Evolutionary conservation across 2,888 invertebrate species (phyloP), one percentile per base, ranked within the genome.

Genomic region (Nycteola revayana): DNA sequence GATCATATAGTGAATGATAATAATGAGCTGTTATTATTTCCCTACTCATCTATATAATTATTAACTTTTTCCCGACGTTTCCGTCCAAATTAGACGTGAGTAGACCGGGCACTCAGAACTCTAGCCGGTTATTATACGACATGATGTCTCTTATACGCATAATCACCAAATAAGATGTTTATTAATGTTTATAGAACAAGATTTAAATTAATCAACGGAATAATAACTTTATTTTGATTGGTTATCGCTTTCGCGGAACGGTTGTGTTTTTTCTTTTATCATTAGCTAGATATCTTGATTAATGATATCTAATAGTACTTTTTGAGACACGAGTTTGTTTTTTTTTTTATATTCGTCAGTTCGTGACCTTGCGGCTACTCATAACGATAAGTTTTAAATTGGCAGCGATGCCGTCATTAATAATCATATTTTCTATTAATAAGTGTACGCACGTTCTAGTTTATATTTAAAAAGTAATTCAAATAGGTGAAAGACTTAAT

Each of bases 11-110:
- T 66, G 67, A 80, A 78, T 75, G 75, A 74, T 77, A 73, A 75
- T 82, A 84, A 83, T 80, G 69, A 75, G 66, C 67, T 56, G 69
- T 75, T 80, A 83, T 85, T 80, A 83, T 74, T 67, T 57, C 68
- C 68, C 64, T 61, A 63, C 57, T 67, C 66, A 71, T 63, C 66
- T 68, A 70, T 72, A 65, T 81, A 85, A 85, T 86, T 83, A 84
- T 73, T 70, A 73, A 56, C 60, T 73, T 77, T 76, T 81, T 84
- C 71, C 68, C 66, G 50, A 58, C 73, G 58, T 79, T 81, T 82
- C 78, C 77, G 75, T 66, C 75, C 56, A 73, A 77, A 79, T 74
- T 72, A 76, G 59, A 61, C 52, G 44, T 47, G 37, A 48, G 42
- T 50, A 44, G 43, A 57, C 64, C 43, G 38, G 46, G 43, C 36